These are phyloP conservation scores for Leptodactylus fallax DNA, from an alignment of 2,797 vertebrate species.

Conservation along the genomic window DNA sequence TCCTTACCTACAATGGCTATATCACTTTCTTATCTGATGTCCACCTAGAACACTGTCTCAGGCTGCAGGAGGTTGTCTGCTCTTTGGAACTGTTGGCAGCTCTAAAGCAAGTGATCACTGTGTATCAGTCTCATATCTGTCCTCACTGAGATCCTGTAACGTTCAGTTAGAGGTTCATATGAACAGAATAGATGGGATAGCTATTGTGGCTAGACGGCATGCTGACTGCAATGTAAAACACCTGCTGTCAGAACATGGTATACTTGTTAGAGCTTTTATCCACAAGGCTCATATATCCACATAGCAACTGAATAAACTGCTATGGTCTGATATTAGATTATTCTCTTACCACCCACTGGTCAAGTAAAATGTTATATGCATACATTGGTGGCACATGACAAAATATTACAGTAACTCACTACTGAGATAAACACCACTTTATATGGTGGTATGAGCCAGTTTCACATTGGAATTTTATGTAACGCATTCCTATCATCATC, in stretches of 20 bases:
- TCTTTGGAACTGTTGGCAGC: constrained; percentile 53
- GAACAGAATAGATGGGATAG: constrained; percentile 48
- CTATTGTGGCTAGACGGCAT: constrained; percentile 50
- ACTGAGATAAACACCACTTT: background rate
- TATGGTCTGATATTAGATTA: background rate
- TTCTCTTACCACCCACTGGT: background rate
- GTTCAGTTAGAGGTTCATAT: constrained; percentile 59
- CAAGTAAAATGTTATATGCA: background rate
- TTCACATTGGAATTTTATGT: background rate
- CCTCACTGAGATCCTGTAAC: constrained; percentile 61
- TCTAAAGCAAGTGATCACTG: constrained; percentile 56
- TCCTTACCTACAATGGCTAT: constrained; percentile 34
- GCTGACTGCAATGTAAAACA: constrained; percentile 46
- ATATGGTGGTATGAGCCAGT: background rate
- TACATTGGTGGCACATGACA: background rate
- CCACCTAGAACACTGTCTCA: constrained; percentile 37
- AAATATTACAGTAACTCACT: background rate
- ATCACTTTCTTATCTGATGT: constrained; percentile 50
- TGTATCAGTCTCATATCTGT: constrained; percentile 62
- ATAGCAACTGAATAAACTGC: background rate
- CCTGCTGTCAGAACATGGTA: constrained; percentile 34
- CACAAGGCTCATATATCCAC: background rate
- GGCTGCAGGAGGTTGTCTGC: constrained; percentile 42
- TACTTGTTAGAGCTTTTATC: constrained; percentile 19
- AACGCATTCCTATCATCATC: background rate